Percentiles rank a stretch among this genome's conserved stretches.
phyloP scores from a whole-genome alignment of 2,797 vertebrate species.

The Myotis vivesi region DNA sequence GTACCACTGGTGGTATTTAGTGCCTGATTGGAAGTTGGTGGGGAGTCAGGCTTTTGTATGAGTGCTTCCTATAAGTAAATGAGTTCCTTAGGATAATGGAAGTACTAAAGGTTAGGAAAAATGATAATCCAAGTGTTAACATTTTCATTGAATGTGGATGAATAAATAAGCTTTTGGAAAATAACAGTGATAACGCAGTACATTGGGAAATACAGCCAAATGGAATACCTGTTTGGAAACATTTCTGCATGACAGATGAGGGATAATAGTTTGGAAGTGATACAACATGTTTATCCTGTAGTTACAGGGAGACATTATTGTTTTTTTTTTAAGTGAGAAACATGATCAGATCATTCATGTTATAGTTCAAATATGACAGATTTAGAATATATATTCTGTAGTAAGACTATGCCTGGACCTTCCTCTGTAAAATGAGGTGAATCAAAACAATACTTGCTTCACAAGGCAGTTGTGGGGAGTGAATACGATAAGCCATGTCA shows the following conservation, averaged over 20 bases:
- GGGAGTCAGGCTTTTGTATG: background rate
- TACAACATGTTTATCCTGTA: background rate
- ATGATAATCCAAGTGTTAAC: background rate
- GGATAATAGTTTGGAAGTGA: background rate
- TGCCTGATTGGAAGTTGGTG: background rate
- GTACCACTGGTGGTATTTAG: background rate
- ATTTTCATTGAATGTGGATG: background rate
- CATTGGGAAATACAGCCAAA: background rate
- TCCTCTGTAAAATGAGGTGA: background rate
- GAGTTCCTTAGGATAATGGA: background rate
- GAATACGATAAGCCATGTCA: background rate
- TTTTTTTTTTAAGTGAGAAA: background rate
- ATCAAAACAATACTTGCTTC: background rate
- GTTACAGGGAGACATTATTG: background rate
- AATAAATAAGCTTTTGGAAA: background rate
- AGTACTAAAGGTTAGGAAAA: background rate
- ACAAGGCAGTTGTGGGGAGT: background rate
- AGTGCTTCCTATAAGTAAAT: background rate
- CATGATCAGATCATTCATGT: background rate
- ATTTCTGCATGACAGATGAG: background rate
- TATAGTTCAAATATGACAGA: background rate
- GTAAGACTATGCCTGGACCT: background rate
- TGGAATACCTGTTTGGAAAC: slow-evolving; percentile 3
- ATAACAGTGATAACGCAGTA: background rate
- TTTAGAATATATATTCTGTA: background rate